Evolutionary conservation across 2,797 vertebrate species (phyloP).

Genomic region (Alcedo quadribrachys): DNA sequence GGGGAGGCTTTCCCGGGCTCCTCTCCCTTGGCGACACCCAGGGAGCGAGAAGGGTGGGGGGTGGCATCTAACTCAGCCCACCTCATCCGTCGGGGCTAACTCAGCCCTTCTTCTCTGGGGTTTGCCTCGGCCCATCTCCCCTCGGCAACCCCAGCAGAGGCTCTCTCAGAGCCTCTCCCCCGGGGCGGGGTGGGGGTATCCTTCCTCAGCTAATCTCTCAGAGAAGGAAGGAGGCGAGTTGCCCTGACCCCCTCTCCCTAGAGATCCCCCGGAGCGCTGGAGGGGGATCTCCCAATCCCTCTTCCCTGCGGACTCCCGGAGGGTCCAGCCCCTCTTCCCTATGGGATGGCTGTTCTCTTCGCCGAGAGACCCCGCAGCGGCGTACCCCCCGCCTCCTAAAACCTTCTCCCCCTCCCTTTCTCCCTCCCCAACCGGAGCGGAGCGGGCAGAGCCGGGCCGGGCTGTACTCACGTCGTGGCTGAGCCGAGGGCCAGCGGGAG

Average conservation of each 20-base stretch:
- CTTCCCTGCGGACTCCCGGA: too few species aligned
- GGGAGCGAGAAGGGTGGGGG: background rate
- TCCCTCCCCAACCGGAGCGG: background rate
- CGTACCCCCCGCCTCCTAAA: background rate
- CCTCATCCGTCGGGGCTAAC: background rate
- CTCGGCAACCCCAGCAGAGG: background rate
- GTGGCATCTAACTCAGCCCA: background rate
- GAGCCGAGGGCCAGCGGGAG: background rate
- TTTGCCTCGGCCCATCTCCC: background rate
- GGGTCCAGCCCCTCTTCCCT: background rate
- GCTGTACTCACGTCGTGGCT: slow-evolving; percentile 40
- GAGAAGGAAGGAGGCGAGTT: background rate
- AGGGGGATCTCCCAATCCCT: accelerated
- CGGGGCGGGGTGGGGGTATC: background rate
- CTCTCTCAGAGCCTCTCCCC: background rate
- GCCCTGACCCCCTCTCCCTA: background rate
- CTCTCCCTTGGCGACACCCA: background rate
- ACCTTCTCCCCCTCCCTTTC: too few species aligned
- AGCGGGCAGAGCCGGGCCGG: background rate
- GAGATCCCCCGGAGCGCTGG: accelerated
- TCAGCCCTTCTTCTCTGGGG: background rate
- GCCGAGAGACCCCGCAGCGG: too few species aligned
- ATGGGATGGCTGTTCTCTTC: background rate
- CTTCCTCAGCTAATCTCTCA: background rate
- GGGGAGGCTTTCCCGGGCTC: background rate